Evolutionary conservation across 2,888 invertebrate genomes (phyloP).

Genomic region (Cepaea hortensis): DNA sequence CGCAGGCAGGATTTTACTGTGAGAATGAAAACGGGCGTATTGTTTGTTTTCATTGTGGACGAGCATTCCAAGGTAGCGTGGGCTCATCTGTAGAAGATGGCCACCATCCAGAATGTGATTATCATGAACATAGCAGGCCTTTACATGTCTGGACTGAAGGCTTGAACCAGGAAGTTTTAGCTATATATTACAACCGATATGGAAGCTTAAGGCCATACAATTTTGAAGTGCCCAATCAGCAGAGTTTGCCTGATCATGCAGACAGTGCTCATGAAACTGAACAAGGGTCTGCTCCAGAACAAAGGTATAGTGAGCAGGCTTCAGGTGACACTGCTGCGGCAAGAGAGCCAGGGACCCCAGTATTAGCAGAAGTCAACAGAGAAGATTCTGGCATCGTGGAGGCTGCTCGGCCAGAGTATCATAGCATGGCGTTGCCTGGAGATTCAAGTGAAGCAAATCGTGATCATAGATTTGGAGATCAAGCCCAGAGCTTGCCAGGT

Average conservation of each 20-base stretch:
- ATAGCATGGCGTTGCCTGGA: neutral
- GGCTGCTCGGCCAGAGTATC: neutral
- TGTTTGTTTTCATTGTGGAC: slow-evolving; percentile 36
- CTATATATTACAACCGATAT: slow-evolving; percentile 4
- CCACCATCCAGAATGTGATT: slow-evolving; percentile 16
- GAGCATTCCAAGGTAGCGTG: neutral
- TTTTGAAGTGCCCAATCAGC: neutral
- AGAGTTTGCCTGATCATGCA: neutral
- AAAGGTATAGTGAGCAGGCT: neutral
- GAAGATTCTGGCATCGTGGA: neutral
- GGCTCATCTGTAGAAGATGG: slow-evolving; percentile 1
- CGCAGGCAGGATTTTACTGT: slow-evolving; percentile 36
- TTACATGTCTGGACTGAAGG: slow-evolving; percentile 21
- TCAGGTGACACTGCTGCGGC: too few species aligned
- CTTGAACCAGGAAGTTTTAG: neutral
- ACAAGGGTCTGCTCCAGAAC: neutral
- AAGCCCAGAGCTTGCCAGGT: neutral
- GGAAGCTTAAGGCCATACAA: slow-evolving; percentile 22
- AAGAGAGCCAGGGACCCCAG: neutral
- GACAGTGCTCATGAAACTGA: neutral
- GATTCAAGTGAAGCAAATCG: neutral
- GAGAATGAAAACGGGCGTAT: slow-evolving; percentile 1
- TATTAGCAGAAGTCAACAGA: neutral
- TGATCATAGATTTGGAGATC: neutral
- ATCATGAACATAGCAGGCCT: neutral